Evolutionary conservation across 2,888 invertebrate genomes (phyloP).

Genomic region (Spisula subtruncata): DNA sequence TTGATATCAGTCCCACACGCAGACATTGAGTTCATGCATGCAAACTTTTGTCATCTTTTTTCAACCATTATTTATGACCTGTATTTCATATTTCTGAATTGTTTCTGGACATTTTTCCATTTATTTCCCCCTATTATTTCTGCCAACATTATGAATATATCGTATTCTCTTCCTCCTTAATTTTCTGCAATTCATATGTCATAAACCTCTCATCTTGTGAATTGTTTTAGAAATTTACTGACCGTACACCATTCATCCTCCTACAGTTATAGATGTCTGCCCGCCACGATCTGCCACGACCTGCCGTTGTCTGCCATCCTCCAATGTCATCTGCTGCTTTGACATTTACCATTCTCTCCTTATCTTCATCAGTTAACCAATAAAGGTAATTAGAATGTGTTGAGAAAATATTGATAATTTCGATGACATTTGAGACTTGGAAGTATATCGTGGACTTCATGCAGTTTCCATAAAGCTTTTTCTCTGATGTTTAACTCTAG

Average conservation of each 20-base stretch:
- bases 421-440: constrained; percentile 40
- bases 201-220: not conserved
- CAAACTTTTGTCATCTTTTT: not conserved
- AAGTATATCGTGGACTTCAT: not conserved
- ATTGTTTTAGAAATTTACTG: constrained; percentile 2
- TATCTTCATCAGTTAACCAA: constrained; percentile 42
- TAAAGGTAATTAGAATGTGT: constrained; percentile 50
- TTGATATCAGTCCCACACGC: too few species aligned
- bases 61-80: not conserved
- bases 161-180: not conserved
- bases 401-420: constrained; percentile 36
- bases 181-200: not conserved
- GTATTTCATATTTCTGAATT: not conserved
- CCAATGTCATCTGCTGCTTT: not conserved
- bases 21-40: too few species aligned
- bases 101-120: not conserved
- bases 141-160: not conserved
- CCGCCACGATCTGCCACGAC: too few species aligned
- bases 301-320: too few species aligned
- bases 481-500: not conserved
- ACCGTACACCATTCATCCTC: constrained; percentile 16
- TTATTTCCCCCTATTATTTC: not conserved
- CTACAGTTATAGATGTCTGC: not conserved
- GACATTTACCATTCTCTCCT: not conserved
- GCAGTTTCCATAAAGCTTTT: not conserved